phyloP scores from a whole-genome alignment of 1,140 invertebrate species.

The Macrosteles quadrilineatus region DNA sequence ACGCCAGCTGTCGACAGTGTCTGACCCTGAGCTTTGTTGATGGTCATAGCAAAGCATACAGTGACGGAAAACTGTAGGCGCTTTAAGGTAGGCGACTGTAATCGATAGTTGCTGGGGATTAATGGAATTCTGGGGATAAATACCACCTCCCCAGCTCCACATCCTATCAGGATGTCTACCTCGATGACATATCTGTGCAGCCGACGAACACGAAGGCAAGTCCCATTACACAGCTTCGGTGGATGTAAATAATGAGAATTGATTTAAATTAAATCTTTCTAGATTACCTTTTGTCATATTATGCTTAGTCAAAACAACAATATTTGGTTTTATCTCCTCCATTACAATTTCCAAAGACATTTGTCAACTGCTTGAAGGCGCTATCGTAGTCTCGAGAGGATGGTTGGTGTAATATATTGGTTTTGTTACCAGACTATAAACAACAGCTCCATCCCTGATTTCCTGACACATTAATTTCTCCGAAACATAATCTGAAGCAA shows the following conservation, averaged over 20 bases:
- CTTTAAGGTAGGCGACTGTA: conserved; percentile 31
- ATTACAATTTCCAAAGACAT: too few species aligned
- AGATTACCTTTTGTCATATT: too few species aligned
- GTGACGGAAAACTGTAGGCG: conserved; percentile 52
- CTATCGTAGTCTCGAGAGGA: too few species aligned
- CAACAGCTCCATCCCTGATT: too few species aligned
- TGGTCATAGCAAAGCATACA: conserved; percentile 52
- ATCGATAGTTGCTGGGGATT: conserved; percentile 27
- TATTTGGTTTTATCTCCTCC: too few species aligned
- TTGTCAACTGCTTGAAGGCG: too few species aligned
- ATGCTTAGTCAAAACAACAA: too few species aligned
- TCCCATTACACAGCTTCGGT: conserved; percentile 52
- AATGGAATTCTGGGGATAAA: conserved; percentile 28
- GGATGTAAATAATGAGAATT: conserved; percentile 50
- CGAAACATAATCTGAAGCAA: too few species aligned
- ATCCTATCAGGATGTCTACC: conserved; percentile 48
- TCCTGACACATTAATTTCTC: too few species aligned
- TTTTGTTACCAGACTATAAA: too few species aligned
- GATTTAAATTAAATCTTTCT: too few species aligned
- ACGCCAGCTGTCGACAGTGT: conserved; percentile 36
- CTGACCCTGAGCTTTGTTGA: conserved; percentile 60
- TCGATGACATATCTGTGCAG: conserved; percentile 41
- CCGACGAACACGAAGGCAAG: conserved; percentile 45
- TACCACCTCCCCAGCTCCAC: conserved; percentile 45
- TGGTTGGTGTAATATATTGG: too few species aligned